phyloP scores from a whole-genome alignment of 2,113 vertebrate species.

The Grallaria varia region DNA sequence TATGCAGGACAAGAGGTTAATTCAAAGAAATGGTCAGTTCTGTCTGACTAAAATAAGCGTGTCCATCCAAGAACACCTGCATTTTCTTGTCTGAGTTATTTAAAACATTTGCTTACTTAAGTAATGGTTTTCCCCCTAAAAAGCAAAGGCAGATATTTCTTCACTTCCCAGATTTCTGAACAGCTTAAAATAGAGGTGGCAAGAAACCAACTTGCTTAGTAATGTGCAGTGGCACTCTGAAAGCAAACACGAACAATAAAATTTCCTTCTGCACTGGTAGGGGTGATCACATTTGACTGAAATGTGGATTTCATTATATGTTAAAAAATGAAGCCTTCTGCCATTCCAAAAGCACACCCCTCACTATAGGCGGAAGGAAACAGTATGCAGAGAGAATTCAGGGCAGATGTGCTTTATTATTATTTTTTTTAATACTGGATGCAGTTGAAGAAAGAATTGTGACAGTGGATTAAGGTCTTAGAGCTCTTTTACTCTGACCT shows the following conservation, averaged over 20 bases:
- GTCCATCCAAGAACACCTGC: neutral
- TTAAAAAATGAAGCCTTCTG: neutral
- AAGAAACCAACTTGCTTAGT: neutral
- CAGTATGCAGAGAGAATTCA: neutral
- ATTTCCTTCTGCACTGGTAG: neutral
- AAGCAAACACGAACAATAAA: constrained; percentile 5
- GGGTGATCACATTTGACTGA: constrained; percentile 5
- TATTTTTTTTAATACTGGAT: neutral
- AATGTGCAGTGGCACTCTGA: neutral
- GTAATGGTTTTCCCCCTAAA: constrained; percentile 29
- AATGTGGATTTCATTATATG: constrained; percentile 15
- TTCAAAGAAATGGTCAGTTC: neutral
- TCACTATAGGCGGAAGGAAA: constrained; percentile 7
- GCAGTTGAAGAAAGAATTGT: neutral
- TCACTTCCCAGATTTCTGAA: constrained; percentile 8
- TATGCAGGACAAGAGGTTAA: neutral
- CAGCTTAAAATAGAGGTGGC: constrained; percentile 50
- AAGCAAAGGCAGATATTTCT: constrained; percentile 49
- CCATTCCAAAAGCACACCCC: neutral
- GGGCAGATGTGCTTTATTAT: neutral
- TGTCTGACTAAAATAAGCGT: neutral
- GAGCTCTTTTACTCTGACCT: neutral
- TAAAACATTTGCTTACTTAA: neutral
- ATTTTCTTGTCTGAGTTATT: constrained; percentile 20
- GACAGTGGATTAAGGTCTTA: neutral